Percentiles rank a stretch among this genome's conserved stretches.
Evolutionary conservation across 2,797 vertebrate genomes (phyloP).

Genomic region (Muscicapa striata): DNA sequence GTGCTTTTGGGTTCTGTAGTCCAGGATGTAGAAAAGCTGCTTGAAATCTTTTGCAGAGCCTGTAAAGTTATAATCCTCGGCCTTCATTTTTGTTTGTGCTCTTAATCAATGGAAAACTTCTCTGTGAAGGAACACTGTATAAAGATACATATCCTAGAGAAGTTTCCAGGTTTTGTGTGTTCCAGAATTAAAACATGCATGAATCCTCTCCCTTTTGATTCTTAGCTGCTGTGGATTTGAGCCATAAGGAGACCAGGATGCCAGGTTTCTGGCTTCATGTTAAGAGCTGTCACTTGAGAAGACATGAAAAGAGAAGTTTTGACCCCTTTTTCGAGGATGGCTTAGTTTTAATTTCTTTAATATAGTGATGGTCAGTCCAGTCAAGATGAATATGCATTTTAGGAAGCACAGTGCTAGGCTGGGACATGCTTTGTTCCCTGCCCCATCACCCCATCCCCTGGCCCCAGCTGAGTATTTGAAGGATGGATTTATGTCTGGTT

Average conservation of each 20-base stretch:
- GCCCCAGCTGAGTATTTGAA: neutral
- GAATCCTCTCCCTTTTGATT: neutral
- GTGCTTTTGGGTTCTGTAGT: neutral
- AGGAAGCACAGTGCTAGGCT: neutral
- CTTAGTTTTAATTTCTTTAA: neutral
- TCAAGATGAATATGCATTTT: neutral
- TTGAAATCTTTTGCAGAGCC: neutral
- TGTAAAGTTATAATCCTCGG: neutral
- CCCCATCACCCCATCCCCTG: neutral
- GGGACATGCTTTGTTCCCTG: neutral
- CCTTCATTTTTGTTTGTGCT: neutral
- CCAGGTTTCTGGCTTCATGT: neutral
- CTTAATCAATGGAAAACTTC: neutral
- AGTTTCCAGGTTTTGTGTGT: neutral
- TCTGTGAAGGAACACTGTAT: neutral
- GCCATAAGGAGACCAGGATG: neutral
- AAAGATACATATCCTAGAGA: neutral
- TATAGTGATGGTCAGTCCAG: neutral
- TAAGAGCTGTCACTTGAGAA: neutral
- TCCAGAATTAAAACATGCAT: neutral
- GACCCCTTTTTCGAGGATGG: neutral
- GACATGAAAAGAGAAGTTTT: neutral
- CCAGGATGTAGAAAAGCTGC: neutral
- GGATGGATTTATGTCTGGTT: neutral
- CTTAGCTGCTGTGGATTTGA: neutral